These are phyloP conservation scores for Drosophila nigrodunni DNA, from an alignment of 1,140 invertebrate species.

Conservation along the genomic window DNA sequence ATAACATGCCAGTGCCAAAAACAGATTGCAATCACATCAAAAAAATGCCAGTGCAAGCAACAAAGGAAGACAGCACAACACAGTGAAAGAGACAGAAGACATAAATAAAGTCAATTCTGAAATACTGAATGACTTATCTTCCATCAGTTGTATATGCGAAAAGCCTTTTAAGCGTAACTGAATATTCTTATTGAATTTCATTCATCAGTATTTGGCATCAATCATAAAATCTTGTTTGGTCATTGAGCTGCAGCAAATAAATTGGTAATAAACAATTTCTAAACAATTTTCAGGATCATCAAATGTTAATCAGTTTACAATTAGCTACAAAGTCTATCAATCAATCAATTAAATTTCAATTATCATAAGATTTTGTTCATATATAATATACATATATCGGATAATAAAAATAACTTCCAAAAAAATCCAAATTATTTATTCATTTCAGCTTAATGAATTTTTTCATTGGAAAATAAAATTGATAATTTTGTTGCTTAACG, in stretches of 20 bases:
- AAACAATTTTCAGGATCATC: not conserved
- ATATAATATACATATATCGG: too few relatives aligned
- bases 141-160: slow-evolving; percentile 26
- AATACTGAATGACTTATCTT: slow-evolving; percentile 5
- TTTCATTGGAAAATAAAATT: not conserved
- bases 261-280: not conserved
- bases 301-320: slow-evolving; percentile 26
- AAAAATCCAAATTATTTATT: not conserved
- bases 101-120: not conserved
- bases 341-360: not conserved
- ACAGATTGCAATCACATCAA: not conserved
- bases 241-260: not conserved
- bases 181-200: not conserved
- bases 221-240: not conserved
- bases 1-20: not conserved
- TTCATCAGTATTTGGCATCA: not conserved
- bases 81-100: not conserved
- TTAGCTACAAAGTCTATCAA: slow-evolving; percentile 19
- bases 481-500: too few relatives aligned
- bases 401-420: not conserved
- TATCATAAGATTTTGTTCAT: too few relatives aligned
- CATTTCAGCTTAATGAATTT: not conserved
- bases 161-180: slow-evolving; percentile 13
- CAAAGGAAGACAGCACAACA: too few relatives aligned
- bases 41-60: not conserved